phyloP scores from a whole-genome alignment of 2,113 vertebrate species.

The Panthera leo region DNA sequence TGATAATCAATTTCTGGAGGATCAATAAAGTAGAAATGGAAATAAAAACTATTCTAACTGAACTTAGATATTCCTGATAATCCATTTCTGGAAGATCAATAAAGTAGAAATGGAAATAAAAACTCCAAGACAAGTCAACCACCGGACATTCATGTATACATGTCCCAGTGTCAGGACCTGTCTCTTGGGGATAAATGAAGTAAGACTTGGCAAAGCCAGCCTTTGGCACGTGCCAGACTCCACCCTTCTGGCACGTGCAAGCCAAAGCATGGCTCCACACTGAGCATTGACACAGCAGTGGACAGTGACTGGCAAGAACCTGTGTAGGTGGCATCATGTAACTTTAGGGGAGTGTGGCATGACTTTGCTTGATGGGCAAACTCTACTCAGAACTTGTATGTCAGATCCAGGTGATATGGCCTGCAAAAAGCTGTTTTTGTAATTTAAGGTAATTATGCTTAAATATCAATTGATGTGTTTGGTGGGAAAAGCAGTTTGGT shows the following conservation, averaged over 20 bases:
- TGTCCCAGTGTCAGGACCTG: background rate
- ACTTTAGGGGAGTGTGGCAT: background rate
- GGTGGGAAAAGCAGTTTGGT: background rate
- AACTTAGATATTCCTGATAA: background rate
- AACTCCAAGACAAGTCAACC: background rate
- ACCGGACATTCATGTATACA: background rate
- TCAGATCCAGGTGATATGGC: background rate
- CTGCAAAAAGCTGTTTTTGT: background rate
- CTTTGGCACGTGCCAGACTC: too few relatives aligned
- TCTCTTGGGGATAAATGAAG: background rate
- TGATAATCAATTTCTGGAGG: background rate
- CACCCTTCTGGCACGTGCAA: too few relatives aligned
- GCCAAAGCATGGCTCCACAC: background rate
- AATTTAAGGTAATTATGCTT: background rate
- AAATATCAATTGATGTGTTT: background rate
- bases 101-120: background rate
- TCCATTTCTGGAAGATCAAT: background rate
- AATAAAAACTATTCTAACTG: background rate
- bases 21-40: background rate
- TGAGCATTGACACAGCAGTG: background rate
- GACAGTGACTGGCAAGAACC: background rate
- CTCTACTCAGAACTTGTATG: background rate
- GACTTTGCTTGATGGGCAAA: background rate
- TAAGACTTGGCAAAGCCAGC: background rate
- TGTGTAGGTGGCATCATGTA: background rate